Evolutionary conservation across 2,888 invertebrate species (phyloP).

Genomic region (Rhogogaster chlorosoma): DNA sequence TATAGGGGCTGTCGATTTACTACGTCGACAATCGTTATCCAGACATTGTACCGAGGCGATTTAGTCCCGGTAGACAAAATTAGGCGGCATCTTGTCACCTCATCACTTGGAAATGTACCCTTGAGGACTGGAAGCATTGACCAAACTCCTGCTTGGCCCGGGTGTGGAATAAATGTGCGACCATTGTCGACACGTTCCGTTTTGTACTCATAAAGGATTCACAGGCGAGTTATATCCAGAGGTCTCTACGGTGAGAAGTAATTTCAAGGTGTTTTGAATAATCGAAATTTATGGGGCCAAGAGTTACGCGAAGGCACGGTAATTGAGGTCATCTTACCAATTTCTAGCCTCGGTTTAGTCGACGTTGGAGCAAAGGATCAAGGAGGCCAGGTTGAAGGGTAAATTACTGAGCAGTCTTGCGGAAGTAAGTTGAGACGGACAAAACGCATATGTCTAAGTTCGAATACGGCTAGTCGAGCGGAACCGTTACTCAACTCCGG

Average conservation of each 20-base stretch:
- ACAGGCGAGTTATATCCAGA: neutral
- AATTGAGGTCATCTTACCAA: slow-evolving; percentile 39
- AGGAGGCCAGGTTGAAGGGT: neutral
- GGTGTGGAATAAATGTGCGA: neutral
- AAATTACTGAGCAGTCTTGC: neutral
- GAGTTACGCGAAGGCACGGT: slow-evolving; percentile 7
- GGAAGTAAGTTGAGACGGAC: neutral
- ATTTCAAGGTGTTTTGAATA: slow-evolving; percentile 43
- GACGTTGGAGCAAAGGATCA: neutral
- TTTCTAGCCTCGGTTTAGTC: neutral
- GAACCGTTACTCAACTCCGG: neutral
- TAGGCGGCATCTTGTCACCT: neutral
- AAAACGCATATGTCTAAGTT: neutral
- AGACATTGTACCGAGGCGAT: neutral
- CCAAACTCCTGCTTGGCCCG: neutral
- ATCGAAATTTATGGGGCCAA: slow-evolving; percentile 28
- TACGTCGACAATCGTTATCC: neutral
- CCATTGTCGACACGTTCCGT: neutral
- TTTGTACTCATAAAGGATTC: neutral
- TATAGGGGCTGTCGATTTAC: neutral
- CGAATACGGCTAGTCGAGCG: neutral
- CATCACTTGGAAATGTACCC: neutral
- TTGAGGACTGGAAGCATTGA: neutral
- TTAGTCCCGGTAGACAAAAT: neutral
- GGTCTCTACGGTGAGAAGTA: neutral